Base-by-base conservation (phyloP, 2,888 invertebrate species). In the Drosophila mimetica region DNA sequence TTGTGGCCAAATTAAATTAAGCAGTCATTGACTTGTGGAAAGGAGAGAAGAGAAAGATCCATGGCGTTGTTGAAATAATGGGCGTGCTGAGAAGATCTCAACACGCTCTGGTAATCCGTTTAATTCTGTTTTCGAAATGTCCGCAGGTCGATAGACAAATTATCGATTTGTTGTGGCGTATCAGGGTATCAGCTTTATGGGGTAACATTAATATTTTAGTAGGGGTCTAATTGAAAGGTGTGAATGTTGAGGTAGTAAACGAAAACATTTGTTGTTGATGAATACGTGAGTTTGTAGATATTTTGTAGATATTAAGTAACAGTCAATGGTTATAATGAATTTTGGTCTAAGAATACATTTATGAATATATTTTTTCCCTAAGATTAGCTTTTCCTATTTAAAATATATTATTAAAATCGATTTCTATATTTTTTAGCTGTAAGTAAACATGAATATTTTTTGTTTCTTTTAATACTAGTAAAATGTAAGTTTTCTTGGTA, bases 1-100 rank as follows among this genome's bases (percentile, higher is more conserved):
- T 82, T 76, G 74, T 79, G 37, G 58, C 54, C 69, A 84, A 84
- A 83, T 84, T 86, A 81, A 84, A 85, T 85, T 85, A 85, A 85
- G 72, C 78, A 85, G 84, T 85, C 84, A 86, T 86, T 85, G 84
- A 85, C 84, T 86, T 79, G 54, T 48, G 60, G 30, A 30, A 55
- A 47, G 36, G 46, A 59, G 39, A 25, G 32, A 61, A 41, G 30
- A 30, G 61, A 64, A 32, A 51, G 63, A 46, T n/a, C n/a, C n/a
- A n/a, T 46, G 39, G 20, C 11, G 44, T 16, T 57, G 44, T 39
- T 22, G n/a, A 30, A 58, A 46, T 61, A 44, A 63, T 64, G 22
- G 64, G 30, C 64, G 22, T 51, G 64, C 64, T 64, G 64, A 36
- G 63, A 63, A 63, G 52, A 22, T 18, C 30, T 51, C 63, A 63